A percentile compares a stretch with the other conserved stretches of the same genome.
These are phyloP conservation scores for Tinamus guttatus DNA, from an alignment of 2,113 vertebrate genomes.

Conservation along the genomic window DNA sequence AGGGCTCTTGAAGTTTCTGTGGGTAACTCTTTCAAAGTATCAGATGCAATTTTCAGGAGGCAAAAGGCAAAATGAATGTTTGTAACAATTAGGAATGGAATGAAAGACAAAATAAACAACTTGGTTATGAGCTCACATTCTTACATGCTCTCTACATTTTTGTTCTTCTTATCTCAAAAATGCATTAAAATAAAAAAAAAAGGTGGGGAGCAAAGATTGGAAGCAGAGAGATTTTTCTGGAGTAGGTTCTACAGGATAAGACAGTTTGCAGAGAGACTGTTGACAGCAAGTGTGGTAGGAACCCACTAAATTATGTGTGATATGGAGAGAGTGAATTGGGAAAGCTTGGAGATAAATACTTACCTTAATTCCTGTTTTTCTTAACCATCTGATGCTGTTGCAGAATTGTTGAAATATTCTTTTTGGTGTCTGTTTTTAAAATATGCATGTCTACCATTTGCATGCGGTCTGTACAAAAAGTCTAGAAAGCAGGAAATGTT, in stretches of 20 bases:
- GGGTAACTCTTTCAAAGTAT: background rate
- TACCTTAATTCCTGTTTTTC: background rate
- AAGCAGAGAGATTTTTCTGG: background rate
- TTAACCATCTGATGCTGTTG: background rate
- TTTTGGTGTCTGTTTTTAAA: background rate
- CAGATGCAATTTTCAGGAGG: background rate
- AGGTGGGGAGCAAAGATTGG: background rate
- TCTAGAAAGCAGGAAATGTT: background rate
- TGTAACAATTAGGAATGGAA: background rate
- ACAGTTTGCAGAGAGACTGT: background rate
- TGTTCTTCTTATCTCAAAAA: background rate
- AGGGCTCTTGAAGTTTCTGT: background rate
- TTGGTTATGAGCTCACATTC: background rate
- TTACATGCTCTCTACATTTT: background rate
- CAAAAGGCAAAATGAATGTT: background rate
- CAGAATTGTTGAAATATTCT: background rate
- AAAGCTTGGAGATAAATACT: background rate
- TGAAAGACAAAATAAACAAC: background rate
- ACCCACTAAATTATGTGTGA: background rate
- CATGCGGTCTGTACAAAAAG: background rate
- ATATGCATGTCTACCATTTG: background rate
- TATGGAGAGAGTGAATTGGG: background rate
- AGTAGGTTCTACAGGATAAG: background rate
- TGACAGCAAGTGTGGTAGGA: background rate
- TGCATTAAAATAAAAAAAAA: background rate